phyloP scores from a whole-genome alignment of 2,888 invertebrate genomes.

The Diaphora mendica region DNA sequence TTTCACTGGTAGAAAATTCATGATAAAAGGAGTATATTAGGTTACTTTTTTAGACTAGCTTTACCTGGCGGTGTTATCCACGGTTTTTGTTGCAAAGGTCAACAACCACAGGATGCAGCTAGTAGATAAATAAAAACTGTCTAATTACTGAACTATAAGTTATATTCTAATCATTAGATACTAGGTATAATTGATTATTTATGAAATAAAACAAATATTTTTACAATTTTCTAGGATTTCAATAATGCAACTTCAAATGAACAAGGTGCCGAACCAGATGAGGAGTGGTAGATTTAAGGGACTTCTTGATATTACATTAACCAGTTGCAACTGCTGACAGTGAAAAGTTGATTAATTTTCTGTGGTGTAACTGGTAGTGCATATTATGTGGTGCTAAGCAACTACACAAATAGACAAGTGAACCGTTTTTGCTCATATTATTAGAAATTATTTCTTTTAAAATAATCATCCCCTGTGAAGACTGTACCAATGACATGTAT shows the following conservation, averaged over 20 bases:
- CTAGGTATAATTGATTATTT: not conserved
- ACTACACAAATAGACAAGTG: slow-evolving; percentile 29
- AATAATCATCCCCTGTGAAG: slow-evolving; percentile 48
- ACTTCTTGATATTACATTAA: slow-evolving; percentile 57
- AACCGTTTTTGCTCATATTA: slow-evolving; percentile 44
- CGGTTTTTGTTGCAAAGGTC: no score
- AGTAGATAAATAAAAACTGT: no score
- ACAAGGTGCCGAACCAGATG: slow-evolving; percentile 82
- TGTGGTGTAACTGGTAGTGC: slow-evolving; percentile 70
- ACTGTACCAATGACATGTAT: slow-evolving; percentile 64
- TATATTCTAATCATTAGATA: not conserved
- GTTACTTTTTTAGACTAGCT: no score
- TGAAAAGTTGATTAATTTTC: slow-evolving; percentile 53
- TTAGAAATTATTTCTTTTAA: slow-evolving; percentile 28
- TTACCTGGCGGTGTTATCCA: no score
- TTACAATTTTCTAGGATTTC: slow-evolving; percentile 67
- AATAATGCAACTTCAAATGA: slow-evolving; percentile 63
- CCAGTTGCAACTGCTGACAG: slow-evolving; percentile 35
- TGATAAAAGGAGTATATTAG: no score
- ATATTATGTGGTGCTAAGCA: slow-evolving; percentile 73
- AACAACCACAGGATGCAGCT: no score
- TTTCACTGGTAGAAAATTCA: no score
- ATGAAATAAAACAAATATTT: not conserved
- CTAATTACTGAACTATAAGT: not conserved
- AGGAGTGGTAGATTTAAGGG: slow-evolving; percentile 81